Base-by-base conservation (phyloP, 2,888 invertebrate genomes). In the Napeogenes sylphis region DNA sequence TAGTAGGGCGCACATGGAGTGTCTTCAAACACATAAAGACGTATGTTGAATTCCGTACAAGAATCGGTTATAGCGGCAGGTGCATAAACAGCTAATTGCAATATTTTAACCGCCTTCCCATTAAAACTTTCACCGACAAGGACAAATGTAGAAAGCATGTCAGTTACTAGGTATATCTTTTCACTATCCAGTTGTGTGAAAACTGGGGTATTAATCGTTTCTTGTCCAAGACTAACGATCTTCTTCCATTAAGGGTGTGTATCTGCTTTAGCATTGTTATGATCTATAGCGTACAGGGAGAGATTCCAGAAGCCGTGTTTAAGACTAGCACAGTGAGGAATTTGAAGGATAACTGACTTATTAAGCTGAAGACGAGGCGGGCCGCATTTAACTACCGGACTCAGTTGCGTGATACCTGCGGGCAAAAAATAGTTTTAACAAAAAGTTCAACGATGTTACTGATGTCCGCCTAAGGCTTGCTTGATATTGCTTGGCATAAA, bases 21-120 rank as follows among this genome's bases (percentile, higher is more conserved):
- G 80, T 99, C 98, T 83, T 98, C 98, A 63, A 99, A 93, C 61
- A 98, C 95, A 85, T 99, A 99, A 46, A 99, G 95, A 68, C 98
- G 92, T 70, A 99, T 93, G 75, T 93, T 95, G 83, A 94, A 96
- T 80, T 97, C 97, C 64, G 94, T 90, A 62, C 94, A 93, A 71
- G 93, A 92, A 64, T 94, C 94, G 59, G 93, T 95, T 12, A 94
- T 91, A n/a, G 92, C 91, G 59, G 93, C 91, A 65, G 95, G 95
- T 45, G 96, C 96, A 82, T 98, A 99, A 33, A 97, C 94, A 32
- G 97, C 96, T 65, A 99, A 89, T 80, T 96, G 95, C 76, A 99
- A 93, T 74, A 95, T 93, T 84, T 99, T 99, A 55, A 96, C 90
- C 55, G 92, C 92, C 73, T 91, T 85, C 64, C 92, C 93, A 74